Base-by-base conservation (phyloP, 2,888 invertebrate genomes). In the Lasioglossum calceatum region DNA sequence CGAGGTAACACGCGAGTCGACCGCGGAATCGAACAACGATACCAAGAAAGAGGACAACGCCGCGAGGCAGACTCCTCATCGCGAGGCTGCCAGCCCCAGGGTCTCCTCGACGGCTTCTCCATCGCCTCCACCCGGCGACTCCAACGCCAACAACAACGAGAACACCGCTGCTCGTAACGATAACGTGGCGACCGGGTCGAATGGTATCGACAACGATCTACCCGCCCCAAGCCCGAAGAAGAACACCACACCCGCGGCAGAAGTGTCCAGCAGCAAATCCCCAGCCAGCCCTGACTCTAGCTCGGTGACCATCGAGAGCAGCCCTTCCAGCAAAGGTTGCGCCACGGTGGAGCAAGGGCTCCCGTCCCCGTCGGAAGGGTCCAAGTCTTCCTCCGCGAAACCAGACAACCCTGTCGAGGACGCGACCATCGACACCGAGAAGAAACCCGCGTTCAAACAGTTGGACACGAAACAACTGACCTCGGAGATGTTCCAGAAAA, bases 251-350 rank as follows among this genome's bases (percentile, higher is more conserved):
- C 54, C 39, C 4, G 76, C 88, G 10, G 76, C 88, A 12, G 93
- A 93, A 73, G 89, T 91, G 8, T 90, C 91, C 1, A 92, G 92
- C 27, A 93, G 87, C 19, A 93, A 94, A 47, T 92, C 92, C 2
- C 94, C 94, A 0, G 94, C 93, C 12, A 94, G 94, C 83, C 94
- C 94, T 0, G 94, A 94, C 71, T 94, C 94, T 0, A 94, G 94
- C 77, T 94, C 94, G 7, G 87, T 91, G 10, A 89, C 93, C 1
- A 88, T 91, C 4, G 93, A 92, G 16, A 91, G 85, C 39, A 39
- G 39, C 61, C 73, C 79, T 4, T 72, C 84, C 0, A 73, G 27
- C n/a, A 91, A 91, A 27, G 64, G 12, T 12, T 86, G 79, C 10
- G 76, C 78, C 10, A 82, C 78, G 3, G 71, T 75, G n/a, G 91